Conservation (phyloP, 1,140 invertebrate genomes). For the Campodea augens region DNA sequence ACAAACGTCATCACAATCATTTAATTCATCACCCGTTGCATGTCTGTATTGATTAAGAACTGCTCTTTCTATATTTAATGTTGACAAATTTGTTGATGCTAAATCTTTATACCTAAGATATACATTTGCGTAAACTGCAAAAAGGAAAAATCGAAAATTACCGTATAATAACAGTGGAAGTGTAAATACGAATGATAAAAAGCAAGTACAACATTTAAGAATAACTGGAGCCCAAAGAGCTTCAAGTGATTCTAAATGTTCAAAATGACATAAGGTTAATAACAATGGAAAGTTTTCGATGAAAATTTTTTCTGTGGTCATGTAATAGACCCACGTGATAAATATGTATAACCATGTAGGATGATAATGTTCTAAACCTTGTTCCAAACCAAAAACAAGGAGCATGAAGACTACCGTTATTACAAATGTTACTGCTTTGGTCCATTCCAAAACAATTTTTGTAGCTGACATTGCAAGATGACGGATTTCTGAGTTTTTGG, state of each 20-base stretch:
- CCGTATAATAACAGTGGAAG: constrained; percentile 28
- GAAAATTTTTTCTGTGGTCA: constrained; percentile 48
- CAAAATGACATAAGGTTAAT: constrained; percentile 33
- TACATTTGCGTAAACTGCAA: constrained; percentile 43
- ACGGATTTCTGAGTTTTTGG: constrained; percentile 45
- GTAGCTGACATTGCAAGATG: constrained; percentile 62
- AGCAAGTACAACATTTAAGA: constrained; percentile 32
- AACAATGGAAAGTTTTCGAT: constrained; percentile 36
- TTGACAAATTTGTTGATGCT: constrained; percentile 28
- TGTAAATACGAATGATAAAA: constrained; percentile 30
- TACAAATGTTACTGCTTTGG: constrained; percentile 57
- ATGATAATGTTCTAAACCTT: constrained; percentile 49
- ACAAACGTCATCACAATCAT: constrained; percentile 48
- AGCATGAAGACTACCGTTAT: constrained; percentile 59
- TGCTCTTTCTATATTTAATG: constrained; percentile 34
- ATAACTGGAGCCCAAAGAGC: constrained; percentile 41
- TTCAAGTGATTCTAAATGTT: constrained; percentile 43
- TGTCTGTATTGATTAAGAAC: constrained; percentile 38
- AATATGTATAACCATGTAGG: constrained; percentile 40
- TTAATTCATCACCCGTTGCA: constrained; percentile 41
- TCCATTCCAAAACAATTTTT: constrained; percentile 61
- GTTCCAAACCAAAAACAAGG: constrained; percentile 48
- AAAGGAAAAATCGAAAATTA: constrained; percentile 32
- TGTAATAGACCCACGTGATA: constrained; percentile 45
- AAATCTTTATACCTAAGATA: constrained; percentile 42